These are phyloP conservation scores for Thomomys bottae DNA, from an alignment of 2,113 vertebrate genomes.

Conservation along the genomic window DNA sequence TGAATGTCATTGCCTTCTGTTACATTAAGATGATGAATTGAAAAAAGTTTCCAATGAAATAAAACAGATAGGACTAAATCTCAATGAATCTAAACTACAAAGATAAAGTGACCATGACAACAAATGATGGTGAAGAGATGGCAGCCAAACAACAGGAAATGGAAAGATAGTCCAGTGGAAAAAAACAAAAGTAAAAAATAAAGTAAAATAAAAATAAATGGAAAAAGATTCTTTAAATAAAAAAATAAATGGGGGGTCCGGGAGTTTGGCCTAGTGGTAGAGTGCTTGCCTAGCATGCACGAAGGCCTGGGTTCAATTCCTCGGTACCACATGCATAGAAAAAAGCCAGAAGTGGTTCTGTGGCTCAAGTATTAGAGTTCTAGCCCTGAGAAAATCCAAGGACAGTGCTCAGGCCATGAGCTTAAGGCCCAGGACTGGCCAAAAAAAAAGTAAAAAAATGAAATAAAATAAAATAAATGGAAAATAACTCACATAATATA, in stretches of 20 bases:
- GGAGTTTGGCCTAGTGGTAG: too few relatives aligned
- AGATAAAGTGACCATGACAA: background rate
- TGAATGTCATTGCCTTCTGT: background rate
- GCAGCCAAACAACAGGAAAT: background rate
- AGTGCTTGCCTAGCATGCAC: too few relatives aligned
- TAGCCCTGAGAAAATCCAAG: too few relatives aligned
- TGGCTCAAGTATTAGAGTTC: too few relatives aligned
- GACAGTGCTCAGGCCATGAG: too few relatives aligned
- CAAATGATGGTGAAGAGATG: background rate
- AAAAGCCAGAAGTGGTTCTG: too few relatives aligned
- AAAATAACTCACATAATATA: background rate
- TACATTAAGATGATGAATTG: slow-evolving; percentile 30
- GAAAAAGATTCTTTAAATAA: too few relatives aligned
- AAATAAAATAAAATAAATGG: background rate
- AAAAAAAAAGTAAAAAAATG: slow-evolving; percentile 49
- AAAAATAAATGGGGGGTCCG: too few relatives aligned
- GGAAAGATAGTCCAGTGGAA: background rate
- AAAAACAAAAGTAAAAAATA: slow-evolving; percentile 34
- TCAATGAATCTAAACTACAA: background rate
- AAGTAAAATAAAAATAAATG: background rate
- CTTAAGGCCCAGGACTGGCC: too few relatives aligned
- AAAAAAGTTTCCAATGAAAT: background rate
- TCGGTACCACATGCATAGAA: too few relatives aligned
- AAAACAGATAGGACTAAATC: background rate
- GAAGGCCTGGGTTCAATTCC: too few relatives aligned